Conservation (phyloP, 2,888 invertebrate species). For the Troilus luridus region DNA sequence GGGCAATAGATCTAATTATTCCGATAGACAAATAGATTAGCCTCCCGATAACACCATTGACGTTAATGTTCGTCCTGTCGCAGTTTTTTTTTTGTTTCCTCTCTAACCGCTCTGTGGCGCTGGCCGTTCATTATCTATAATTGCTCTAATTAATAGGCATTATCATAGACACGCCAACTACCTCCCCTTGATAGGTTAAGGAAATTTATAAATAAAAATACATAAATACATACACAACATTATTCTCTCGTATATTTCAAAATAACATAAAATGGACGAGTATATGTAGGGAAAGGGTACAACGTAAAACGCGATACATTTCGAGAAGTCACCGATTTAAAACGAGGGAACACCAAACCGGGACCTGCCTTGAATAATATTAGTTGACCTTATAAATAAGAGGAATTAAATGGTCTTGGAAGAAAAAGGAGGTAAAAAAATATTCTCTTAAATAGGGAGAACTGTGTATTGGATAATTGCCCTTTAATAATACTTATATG, state of each 20-base stretch:
- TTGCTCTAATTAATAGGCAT: conserved; percentile 14
- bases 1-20: conserved; percentile 7
- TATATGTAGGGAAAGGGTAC: too few relatives aligned
- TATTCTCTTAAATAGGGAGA: too few relatives aligned
- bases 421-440: too few relatives aligned
- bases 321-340: too few relatives aligned
- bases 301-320: too few relatives aligned
- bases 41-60: neutral
- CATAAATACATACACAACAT: neutral
- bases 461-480: too few relatives aligned
- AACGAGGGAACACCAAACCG: too few relatives aligned
- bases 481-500: too few relatives aligned
- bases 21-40: conserved; percentile 19
- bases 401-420: too few relatives aligned
- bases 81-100: neutral
- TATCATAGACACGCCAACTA: neutral
- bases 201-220: neutral
- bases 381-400: too few relatives aligned
- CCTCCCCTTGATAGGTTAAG: neutral
- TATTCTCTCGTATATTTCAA: neutral
- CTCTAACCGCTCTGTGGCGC: neutral
- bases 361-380: too few relatives aligned
- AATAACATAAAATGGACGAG: too few relatives aligned
- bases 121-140: conserved; percentile 11
- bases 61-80: conserved; percentile 5